These are phyloP conservation scores for Axis porcinus DNA, from an alignment of 2,113 vertebrate genomes.

Conservation along the genomic window DNA sequence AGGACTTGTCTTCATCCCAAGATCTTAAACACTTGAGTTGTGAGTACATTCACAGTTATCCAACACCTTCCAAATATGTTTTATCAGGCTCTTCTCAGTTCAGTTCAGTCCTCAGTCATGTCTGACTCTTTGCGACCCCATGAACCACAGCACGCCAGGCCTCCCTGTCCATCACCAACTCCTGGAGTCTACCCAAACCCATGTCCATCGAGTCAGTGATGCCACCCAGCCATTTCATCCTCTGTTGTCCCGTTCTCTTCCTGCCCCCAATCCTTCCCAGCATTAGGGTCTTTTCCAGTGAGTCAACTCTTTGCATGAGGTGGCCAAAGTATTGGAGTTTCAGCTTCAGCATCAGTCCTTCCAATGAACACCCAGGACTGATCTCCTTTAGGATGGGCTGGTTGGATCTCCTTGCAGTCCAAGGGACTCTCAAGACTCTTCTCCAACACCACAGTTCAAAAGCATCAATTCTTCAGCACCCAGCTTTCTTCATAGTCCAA, in stretches of 20 bases:
- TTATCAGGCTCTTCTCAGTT: neutral
- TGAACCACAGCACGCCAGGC: neutral
- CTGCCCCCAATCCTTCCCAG: neutral
- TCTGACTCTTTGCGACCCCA: neutral
- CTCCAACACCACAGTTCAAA: neutral
- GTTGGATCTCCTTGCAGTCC: neutral
- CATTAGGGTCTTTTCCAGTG: neutral
- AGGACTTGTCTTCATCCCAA: neutral
- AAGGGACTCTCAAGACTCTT: neutral
- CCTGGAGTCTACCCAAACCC: neutral
- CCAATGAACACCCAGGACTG: neutral
- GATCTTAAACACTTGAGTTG: neutral
- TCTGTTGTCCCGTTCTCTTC: neutral
- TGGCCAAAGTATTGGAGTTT: neutral
- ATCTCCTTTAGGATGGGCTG: neutral
- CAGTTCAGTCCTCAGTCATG: neutral
- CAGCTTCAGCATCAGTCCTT: neutral
- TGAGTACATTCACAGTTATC: neutral
- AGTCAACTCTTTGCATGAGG: neutral
- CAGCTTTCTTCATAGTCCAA: neutral
- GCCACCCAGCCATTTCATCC: neutral
- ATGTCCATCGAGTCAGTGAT: neutral
- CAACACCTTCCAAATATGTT: neutral
- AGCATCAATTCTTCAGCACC: accelerated
- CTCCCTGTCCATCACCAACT: neutral